These are phyloP conservation scores for Caenorhabditis uteleia DNA, from an alignment of 2,888 invertebrate species.

Conservation along the genomic window DNA sequence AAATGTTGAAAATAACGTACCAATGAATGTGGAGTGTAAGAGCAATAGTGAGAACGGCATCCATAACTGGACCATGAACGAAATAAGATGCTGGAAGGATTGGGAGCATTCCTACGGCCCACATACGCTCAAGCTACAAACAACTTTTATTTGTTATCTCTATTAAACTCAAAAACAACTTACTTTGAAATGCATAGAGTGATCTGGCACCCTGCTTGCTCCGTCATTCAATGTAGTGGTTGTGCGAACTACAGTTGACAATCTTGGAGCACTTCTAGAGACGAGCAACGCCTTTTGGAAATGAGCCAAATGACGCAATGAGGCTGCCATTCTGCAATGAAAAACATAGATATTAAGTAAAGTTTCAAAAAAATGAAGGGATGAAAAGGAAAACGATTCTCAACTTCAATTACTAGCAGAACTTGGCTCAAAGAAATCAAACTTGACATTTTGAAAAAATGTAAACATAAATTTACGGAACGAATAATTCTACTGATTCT, in stretches of 20 bases:
- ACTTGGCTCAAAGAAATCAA: no score
- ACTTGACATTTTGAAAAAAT: background rate
- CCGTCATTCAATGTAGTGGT: constrained; percentile 55
- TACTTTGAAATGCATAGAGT: constrained; percentile 58
- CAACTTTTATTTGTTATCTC: constrained; percentile 48
- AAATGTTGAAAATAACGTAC: constrained; percentile 69
- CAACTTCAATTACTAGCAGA: no score
- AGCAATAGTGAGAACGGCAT: constrained; percentile 70
- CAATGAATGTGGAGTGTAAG: constrained; percentile 72
- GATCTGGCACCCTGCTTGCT: constrained; percentile 56
- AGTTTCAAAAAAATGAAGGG: background rate
- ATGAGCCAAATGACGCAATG: constrained; percentile 41
- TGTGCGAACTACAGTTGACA: constrained; percentile 36
- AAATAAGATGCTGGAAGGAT: constrained; percentile 71
- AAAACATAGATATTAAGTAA: background rate
- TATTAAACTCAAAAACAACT: background rate
- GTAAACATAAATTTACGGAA: background rate
- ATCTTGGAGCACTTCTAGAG: constrained; percentile 39
- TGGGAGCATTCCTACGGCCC: constrained; percentile 71
- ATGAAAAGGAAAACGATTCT: no score
- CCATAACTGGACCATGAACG: constrained; percentile 71
- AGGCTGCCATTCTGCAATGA: constrained; percentile 38
- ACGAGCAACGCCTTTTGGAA: constrained; percentile 45
- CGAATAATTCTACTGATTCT: background rate
- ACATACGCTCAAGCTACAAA: constrained; percentile 69